Evolutionary conservation across 2,113 vertebrate species (phyloP).

Genomic region (Chrysemys picta): DNA sequence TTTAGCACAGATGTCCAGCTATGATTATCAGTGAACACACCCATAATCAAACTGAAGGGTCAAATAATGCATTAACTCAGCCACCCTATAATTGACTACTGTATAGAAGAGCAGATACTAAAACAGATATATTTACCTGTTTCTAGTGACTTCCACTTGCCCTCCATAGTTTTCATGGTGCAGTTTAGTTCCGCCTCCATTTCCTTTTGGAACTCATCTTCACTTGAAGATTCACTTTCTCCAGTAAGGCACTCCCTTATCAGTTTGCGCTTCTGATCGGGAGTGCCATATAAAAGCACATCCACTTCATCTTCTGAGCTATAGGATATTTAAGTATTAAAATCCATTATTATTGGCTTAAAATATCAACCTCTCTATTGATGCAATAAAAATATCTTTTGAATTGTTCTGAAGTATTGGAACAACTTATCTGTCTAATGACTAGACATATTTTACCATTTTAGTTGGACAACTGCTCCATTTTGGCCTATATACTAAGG

Average conservation of each 20-base stretch:
- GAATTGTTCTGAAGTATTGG: background rate
- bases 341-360: background rate
- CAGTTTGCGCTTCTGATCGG: constrained; percentile 94
- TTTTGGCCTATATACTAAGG: background rate
- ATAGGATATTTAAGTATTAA: background rate
- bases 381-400: background rate
- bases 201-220: constrained; percentile 97
- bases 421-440: background rate
- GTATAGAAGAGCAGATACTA: fast-evolving
- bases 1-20: background rate
- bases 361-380: background rate
- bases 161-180: constrained; percentile 89
- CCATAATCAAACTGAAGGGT: background rate
- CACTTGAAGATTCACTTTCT: constrained; percentile 95
- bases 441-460: background rate
- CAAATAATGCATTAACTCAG: background rate
- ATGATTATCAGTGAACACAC: background rate
- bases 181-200: constrained; percentile 94
- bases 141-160: constrained; percentile 79
- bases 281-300: constrained; percentile 91
- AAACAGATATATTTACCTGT: constrained; percentile 62
- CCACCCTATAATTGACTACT: fast-evolving
- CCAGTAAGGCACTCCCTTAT: constrained; percentile 95
- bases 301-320: constrained; percentile 98
- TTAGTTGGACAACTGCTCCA: background rate